These are phyloP conservation scores for Pogoniulus pusillus DNA, from an alignment of 2,797 vertebrate species.

Conservation along the genomic window DNA sequence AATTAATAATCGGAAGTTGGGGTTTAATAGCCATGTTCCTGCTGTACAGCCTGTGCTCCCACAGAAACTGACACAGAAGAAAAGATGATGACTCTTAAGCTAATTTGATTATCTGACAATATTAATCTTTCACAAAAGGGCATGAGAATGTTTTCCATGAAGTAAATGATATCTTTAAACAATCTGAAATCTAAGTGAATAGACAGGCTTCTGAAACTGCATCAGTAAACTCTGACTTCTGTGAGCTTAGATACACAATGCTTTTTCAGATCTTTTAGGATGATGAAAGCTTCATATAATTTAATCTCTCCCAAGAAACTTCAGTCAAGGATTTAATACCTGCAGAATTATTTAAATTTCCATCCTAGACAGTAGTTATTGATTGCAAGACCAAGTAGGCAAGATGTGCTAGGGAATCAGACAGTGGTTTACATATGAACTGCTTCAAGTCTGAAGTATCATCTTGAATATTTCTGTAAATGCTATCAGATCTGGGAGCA, in stretches of 20 bases:
- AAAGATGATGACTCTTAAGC: background rate
- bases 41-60: background rate
- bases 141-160: background rate
- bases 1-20: background rate
- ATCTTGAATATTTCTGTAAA: background rate
- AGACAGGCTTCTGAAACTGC: background rate
- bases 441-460: background rate
- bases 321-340: conserved; percentile 14
- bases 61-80: background rate
- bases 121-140: background rate
- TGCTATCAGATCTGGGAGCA: background rate
- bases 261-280: background rate
- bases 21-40: background rate
- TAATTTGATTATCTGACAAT: background rate
- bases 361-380: background rate
- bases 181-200: background rate
- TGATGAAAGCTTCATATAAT: background rate
- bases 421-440: background rate
- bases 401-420: background rate
- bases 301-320: conserved; percentile 10
- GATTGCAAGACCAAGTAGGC: background rate
- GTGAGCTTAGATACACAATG: background rate
- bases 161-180: background rate
- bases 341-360: conserved; percentile 1
- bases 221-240: background rate